Percentiles rank a stretch among this genome's conserved stretches.
Conservation (phyloP, 2,888 invertebrate species). For the Agrypnus murinus region DNA sequence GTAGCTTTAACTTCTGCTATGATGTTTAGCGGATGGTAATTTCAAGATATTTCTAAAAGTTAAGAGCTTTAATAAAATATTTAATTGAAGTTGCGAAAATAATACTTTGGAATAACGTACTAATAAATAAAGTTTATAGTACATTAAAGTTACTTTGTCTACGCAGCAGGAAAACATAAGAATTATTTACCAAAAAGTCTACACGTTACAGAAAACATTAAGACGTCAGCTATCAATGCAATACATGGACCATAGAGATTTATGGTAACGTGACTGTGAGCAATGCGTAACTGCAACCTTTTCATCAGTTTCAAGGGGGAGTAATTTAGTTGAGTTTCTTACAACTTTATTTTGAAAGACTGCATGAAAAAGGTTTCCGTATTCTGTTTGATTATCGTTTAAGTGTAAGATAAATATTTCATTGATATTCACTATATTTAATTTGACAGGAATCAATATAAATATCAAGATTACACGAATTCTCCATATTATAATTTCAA, state of each 20-base stretch:
- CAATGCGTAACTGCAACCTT: conserved; percentile 36
- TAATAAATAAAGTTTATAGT: no score
- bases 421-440: no score
- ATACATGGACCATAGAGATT: conserved; percentile 49
- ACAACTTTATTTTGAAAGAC: not conserved
- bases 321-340: conserved; percentile 1
- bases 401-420: no score
- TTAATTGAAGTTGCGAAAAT: no score
- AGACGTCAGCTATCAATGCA: conserved; percentile 53
- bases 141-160: not conserved
- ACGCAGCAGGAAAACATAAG: not conserved
- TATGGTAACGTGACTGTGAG: conserved; percentile 50
- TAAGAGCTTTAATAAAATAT: no score
- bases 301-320: conserved; percentile 5
- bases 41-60: no score
- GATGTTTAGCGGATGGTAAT: not conserved
- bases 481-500: no score
- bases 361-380: no score
- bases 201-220: conserved; percentile 47
- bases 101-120: no score
- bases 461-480: no score
- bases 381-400: no score
- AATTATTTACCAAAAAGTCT: conserved; percentile 17
- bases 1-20: not conserved
- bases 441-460: no score